Percentiles rank a stretch among this genome's conserved stretches.
Conservation (phyloP, 2,888 invertebrate species). For the Cactoblastis cactorum region DNA sequence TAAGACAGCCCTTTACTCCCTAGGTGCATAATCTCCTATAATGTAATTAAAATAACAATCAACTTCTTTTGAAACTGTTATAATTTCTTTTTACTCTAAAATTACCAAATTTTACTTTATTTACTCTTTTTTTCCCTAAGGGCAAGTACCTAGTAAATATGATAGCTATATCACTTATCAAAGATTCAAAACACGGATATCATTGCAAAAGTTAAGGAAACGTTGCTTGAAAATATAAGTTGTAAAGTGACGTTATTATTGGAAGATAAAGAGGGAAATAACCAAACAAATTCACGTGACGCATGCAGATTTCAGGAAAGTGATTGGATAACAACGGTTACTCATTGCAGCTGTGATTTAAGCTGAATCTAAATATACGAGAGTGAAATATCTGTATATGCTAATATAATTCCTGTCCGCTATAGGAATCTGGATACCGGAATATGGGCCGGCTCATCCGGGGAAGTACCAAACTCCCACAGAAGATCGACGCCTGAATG, state of each 20-base stretch:
- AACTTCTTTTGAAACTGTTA: no score
- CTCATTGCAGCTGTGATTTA: background rate
- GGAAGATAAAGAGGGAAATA: background rate
- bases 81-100: no score
- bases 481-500: no score
- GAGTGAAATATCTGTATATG: background rate
- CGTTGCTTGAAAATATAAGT: background rate
- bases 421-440: no score
- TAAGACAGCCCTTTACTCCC: no score
- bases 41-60: no score
- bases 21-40: no score
- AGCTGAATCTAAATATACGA: background rate
- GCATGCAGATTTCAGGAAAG: slow-evolving; percentile 2
- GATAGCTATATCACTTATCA: background rate
- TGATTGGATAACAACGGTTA: background rate
- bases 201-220: background rate
- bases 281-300: background rate
- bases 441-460: no score
- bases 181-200: background rate
- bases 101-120: no score
- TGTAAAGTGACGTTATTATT: slow-evolving; percentile 1
- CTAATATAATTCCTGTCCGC: background rate
- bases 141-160: background rate
- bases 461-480: no score
- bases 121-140: no score